Evolutionary conservation across 2,113 vertebrate genomes (phyloP), one percentile per base, ranked within the genome.

Genomic region (Potamarius usumacintae): DNA sequence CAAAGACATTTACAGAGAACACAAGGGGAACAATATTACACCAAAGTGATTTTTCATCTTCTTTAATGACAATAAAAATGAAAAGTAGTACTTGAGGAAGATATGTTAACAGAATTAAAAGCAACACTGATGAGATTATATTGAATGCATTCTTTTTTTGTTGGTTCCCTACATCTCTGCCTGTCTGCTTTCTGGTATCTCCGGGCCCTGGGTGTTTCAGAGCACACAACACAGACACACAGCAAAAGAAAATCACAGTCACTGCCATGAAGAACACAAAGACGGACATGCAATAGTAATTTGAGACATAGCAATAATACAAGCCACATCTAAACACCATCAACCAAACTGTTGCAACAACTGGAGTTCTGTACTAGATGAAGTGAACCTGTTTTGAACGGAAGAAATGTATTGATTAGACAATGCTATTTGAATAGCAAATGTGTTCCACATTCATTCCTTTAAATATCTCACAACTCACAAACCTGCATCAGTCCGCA

Each of bases 141-240:
- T 63, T 83, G 11, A 72, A 85, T 18, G 83, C 83, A 7, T 85
- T 85, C n/a, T 55, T 85, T 74, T 34, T 85, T 72, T 74, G 53
- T 57, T 72, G 83, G 52, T 72, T 84, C 4, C 67, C n/a, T 55
- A 2, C 50, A 72, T 71, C 52, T 72, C 17, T 71, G 34, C 52
- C 15, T 7, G 7, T 83, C 50, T 57, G n/a, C 0, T 27, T 67
- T 52, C 0, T 50, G 20, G 10, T 50, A 52, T 83, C 62, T 83
- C 82, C 48, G 69, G 82, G 63, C 2, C 63, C 63, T 53, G 82
- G 48, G 15, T 65, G 8, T 84, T 84, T 71, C 27, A 53, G 67
- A 22, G 67, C 83, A 69, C n/a, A 22, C 50, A 84, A 48, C 65
- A 69, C 82, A 71, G 48, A 69, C 48, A 53, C 82, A 27, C 63